Percentiles rank a stretch among this genome's conserved stretches.
These are phyloP conservation scores for Acholoe squamosa DNA, from an alignment of 2,888 invertebrate genomes.

Conservation along the genomic window DNA sequence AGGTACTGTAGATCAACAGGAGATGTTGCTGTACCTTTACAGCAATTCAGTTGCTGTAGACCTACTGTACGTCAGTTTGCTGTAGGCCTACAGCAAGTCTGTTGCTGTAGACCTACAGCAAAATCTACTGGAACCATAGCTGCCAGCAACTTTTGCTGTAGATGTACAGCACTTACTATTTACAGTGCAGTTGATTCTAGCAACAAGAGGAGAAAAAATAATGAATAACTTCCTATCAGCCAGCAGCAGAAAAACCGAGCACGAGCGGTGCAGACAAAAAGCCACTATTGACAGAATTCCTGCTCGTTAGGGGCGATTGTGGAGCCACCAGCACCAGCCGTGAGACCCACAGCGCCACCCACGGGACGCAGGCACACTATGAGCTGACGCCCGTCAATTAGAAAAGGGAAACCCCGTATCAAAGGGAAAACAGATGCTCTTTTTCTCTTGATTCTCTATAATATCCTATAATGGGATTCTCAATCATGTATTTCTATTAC, in stretches of 20 bases:
- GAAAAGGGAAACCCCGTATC: not conserved
- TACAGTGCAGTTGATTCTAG: not conserved
- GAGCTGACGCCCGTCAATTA: not conserved
- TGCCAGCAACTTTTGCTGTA: too few species aligned
- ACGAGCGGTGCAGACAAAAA: not conserved
- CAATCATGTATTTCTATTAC: too few species aligned
- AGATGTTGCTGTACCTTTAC: too few species aligned
- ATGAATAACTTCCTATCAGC: not conserved
- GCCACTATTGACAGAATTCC: not conserved
- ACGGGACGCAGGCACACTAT: conserved; percentile 19
- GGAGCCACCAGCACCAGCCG: not conserved
- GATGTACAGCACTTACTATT: too few species aligned
- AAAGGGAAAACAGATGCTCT: not conserved
- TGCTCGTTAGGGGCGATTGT: not conserved
- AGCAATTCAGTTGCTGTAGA: too few species aligned
- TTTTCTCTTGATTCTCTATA: too few species aligned
- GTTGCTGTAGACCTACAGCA: too few species aligned
- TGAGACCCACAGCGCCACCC: not conserved
- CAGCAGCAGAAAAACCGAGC: not conserved
- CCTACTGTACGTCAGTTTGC: too few species aligned
- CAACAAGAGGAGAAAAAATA: not conserved
- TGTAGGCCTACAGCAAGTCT: too few species aligned
- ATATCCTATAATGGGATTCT: too few species aligned
- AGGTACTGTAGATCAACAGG: too few species aligned
- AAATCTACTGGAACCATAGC: too few species aligned